These are phyloP conservation scores for Ctenoplectra terminalis DNA, from an alignment of 1,140 invertebrate species.

Conservation along the genomic window DNA sequence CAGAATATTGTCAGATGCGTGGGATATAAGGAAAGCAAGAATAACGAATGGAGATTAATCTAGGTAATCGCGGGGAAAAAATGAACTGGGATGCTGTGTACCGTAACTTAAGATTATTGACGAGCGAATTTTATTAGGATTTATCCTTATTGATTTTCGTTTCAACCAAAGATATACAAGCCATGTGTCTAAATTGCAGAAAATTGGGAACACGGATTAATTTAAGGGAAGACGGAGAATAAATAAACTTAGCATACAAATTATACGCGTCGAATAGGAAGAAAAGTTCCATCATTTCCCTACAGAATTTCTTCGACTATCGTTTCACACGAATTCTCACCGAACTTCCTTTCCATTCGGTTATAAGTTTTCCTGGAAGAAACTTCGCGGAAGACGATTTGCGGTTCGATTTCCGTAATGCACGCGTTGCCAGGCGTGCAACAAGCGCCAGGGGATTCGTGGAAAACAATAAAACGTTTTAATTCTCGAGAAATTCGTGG, in stretches of 20 bases:
- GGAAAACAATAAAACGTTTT: slow-evolving; percentile 34
- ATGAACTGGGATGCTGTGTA: too few species aligned
- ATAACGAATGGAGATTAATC: not conserved
- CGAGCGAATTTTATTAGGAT: too few species aligned
- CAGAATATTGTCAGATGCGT: not conserved
- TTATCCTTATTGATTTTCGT: too few species aligned
- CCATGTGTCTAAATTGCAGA: too few species aligned
- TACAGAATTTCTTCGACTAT: too few species aligned
- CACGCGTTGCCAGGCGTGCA: slow-evolving; percentile 1
- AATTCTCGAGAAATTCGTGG: not conserved
- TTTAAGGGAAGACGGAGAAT: too few species aligned
- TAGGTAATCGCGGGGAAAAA: not conserved
- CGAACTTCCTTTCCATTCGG: slow-evolving; percentile 31
- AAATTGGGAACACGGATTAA: too few species aligned
- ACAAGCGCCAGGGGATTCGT: slow-evolving; percentile 7
- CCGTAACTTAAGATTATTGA: too few species aligned
- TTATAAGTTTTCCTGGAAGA: slow-evolving; percentile 46
- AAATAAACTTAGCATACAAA: too few species aligned
- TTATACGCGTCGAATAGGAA: too few species aligned
- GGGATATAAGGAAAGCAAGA: not conserved
- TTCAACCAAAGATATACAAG: too few species aligned
- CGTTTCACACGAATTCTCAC: slow-evolving; percentile 27
- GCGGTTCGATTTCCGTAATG: slow-evolving; percentile 4
- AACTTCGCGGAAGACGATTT: slow-evolving; percentile 40
- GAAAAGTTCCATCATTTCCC: too few species aligned